Conservation (phyloP, 2,113 vertebrate genomes). For the Eudyptes chrysolophus region DNA sequence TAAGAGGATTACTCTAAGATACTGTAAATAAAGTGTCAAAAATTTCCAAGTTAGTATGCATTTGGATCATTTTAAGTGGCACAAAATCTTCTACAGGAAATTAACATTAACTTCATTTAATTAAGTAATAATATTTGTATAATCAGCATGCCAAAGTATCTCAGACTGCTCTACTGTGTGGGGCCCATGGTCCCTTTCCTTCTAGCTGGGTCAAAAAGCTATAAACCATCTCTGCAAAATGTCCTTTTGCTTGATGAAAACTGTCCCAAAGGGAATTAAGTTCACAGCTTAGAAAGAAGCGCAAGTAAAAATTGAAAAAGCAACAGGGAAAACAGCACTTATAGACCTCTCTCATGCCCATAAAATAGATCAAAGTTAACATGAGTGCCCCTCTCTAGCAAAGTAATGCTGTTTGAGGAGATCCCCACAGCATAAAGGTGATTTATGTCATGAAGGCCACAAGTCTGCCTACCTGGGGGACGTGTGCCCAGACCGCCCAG, state of each 20-base stretch:
- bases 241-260: not conserved
- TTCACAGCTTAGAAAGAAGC: not conserved
- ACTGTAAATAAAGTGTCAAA: not conserved
- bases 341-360: not conserved
- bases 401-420: not conserved
- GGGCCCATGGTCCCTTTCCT: not conserved
- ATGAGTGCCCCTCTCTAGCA: not conserved
- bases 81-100: not conserved
- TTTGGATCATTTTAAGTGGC: not conserved
- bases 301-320: not conserved
- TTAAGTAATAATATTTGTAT: conserved; percentile 24
- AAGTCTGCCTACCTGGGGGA: not conserved
- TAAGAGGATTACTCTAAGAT: not conserved
- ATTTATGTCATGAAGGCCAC: not conserved
- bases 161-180: not conserved
- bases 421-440: not conserved
- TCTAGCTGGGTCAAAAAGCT: not conserved
- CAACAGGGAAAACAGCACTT: not conserved
- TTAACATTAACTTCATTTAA: not conserved
- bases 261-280: not conserved
- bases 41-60: not conserved
- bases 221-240: not conserved
- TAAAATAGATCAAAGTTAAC: not conserved
- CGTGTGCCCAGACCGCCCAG: not conserved
- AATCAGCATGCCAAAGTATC: not conserved